These are phyloP conservation scores for Indicator maculatus DNA, from an alignment of 2,113 vertebrate genomes.

Conservation along the genomic window DNA sequence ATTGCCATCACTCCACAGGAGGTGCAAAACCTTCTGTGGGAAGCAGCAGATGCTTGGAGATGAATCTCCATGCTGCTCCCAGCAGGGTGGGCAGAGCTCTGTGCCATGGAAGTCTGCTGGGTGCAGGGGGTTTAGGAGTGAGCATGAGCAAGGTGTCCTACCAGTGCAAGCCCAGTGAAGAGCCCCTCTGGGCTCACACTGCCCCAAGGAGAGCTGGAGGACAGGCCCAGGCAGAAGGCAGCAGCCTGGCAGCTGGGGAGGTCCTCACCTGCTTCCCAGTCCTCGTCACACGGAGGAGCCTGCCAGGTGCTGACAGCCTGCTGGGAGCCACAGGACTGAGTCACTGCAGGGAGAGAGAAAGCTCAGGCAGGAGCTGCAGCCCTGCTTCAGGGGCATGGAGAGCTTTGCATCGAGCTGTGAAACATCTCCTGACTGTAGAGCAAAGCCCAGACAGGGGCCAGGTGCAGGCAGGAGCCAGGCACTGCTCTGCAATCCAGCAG, in stretches of 20 bases:
- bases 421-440: not conserved
- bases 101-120: not conserved
- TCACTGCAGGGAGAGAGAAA: conserved; percentile 29
- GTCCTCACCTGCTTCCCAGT: conserved; percentile 57
- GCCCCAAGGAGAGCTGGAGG: not conserved
- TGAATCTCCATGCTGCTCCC: fast-evolving
- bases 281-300: conserved; percentile 39
- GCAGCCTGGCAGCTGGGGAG: not conserved
- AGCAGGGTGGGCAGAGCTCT: not conserved
- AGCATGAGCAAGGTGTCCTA: not conserved
- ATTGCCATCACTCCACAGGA: not conserved
- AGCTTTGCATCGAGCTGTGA: not conserved
- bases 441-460: not conserved
- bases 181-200: not conserved
- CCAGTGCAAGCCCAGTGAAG: not conserved
- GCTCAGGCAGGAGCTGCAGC: not conserved
- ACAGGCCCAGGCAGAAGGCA: not conserved
- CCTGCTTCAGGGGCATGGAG: not conserved
- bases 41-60: not conserved
- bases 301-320: not conserved
- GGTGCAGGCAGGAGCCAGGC: not conserved
- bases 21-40: not conserved
- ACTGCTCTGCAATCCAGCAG: not conserved
- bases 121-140: not conserved
- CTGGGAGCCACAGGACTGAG: not conserved